These are phyloP conservation scores for Tachystola acroxantha DNA, from an alignment of 2,888 invertebrate genomes.

Conservation along the genomic window DNA sequence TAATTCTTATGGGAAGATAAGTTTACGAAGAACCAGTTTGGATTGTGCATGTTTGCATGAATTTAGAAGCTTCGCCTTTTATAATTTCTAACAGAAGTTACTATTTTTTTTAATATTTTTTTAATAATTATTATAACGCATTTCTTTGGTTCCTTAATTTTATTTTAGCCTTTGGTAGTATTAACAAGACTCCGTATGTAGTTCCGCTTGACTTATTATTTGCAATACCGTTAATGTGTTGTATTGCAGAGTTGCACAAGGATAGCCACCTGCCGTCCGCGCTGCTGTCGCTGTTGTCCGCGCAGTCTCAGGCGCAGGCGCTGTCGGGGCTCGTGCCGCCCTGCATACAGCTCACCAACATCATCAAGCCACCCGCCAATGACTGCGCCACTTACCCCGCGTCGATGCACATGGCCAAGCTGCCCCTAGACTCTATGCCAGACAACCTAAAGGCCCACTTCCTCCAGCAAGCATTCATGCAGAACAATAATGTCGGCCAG, in stretches of 20 bases:
- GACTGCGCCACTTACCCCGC: constrained; percentile 20
- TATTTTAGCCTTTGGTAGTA: constrained; percentile 75
- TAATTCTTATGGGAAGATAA: constrained; percentile 70
- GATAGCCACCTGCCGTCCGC: constrained; percentile 60
- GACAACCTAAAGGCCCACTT: constrained; percentile 52
- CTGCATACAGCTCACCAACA: constrained; percentile 42
- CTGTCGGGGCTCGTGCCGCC: constrained; percentile 43
- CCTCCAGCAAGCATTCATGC: constrained; percentile 57
- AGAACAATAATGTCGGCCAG: constrained; percentile 48
- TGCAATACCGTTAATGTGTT: constrained; percentile 68
- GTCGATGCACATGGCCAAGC: constrained; percentile 23
- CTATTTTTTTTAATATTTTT: constrained; percentile 42
- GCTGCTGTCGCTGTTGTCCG: constrained; percentile 66
- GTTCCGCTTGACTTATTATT: constrained; percentile 61
- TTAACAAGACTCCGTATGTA: constrained; percentile 72
- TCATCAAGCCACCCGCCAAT: constrained; percentile 29
- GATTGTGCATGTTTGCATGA: constrained; percentile 78
- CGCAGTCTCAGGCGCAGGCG: constrained; percentile 37
- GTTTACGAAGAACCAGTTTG: constrained; percentile 47
- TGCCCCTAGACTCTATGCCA: constrained; percentile 35
- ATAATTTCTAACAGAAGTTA: constrained; percentile 70
- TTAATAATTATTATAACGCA: constrained; percentile 73
- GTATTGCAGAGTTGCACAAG: constrained; percentile 69
- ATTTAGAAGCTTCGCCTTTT: constrained; percentile 75
- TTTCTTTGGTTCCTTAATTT: constrained; percentile 79